Evolutionary conservation across 2,113 vertebrate species (phyloP).

Genomic region (Pterocles burchelli): DNA sequence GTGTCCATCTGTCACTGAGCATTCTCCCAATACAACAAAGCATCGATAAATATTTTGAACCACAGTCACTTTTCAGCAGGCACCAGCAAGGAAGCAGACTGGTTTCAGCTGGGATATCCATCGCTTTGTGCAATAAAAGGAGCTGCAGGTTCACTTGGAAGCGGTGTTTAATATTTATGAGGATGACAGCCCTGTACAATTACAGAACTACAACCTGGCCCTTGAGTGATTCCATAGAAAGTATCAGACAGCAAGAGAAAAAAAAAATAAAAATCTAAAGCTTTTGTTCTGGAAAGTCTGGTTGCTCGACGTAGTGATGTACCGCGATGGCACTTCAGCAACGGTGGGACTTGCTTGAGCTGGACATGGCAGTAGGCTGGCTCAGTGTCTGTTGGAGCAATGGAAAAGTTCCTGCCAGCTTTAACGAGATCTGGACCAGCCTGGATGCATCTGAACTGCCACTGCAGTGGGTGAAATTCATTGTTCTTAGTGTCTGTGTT

Average conservation of each 20-base stretch:
- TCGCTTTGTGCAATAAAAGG: slow-evolving; percentile 49
- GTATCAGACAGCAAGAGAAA: neutral
- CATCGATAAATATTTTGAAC: slow-evolving; percentile 88
- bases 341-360: neutral
- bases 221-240: slow-evolving; percentile 27
- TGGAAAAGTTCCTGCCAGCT: neutral
- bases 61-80: slow-evolving; percentile 71
- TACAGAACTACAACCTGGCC: slow-evolving; percentile 46
- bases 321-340: fast-evolving
- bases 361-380: neutral
- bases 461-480: neutral
- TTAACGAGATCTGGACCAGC: neutral
- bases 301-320: neutral
- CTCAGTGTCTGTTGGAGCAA: neutral
- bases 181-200: slow-evolving; percentile 43
- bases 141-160: slow-evolving; percentile 46
- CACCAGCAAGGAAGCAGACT: slow-evolving; percentile 36
- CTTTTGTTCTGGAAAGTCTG: slow-evolving; percentile 28
- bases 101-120: slow-evolving; percentile 70
- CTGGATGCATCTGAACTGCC: neutral
- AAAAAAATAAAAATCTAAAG: neutral
- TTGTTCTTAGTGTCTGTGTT: fast-evolving
- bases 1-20: slow-evolving; percentile 92
- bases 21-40: slow-evolving; percentile 90
- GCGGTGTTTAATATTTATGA: slow-evolving; percentile 63